Evolutionary conservation across 30 jellyfish, hydroid and myxozoan genomes (phyloP), one percentile per base, ranked within the genome.

Genomic region (Pelagia noctiluca): DNA sequence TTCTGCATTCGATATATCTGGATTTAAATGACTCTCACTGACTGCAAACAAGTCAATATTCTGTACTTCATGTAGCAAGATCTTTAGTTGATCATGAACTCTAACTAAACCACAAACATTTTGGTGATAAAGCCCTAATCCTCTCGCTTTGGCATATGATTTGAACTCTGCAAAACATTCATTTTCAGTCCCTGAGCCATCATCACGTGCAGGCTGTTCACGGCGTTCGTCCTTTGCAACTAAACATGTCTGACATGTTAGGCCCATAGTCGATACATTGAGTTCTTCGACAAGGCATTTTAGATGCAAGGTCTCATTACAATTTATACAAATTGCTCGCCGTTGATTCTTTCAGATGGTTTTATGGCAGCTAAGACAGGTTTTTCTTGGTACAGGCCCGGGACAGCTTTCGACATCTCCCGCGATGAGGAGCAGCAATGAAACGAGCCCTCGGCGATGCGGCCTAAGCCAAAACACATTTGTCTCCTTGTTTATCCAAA

Each of bases 211-310:
- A 53, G 88, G 66, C 66, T 76, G 88, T 52, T 30, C 48, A 53
- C 63, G 89, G 29, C 80, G 81, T 62, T 61, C 73, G 73, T 78
- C 49, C 35, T 42, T 35, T 78, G 80, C 89, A 64, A 78, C 71
- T 78, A 62, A 61, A 78, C 89, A 78, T 61, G 89, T 63, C 89
- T 78, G 69, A 42, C 89, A 78, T 37, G 33, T 78, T 64, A 78
- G 89, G 89, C 89, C 89, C 34, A 78, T 34, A 61, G 82, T 30
- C 82, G 81, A 78, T 53, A 78, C 81, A 78, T 63, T 78, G 80
- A 42, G 82, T n/a, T 54, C 78, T 78, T 63, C 81, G 60, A 30
- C 71, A 78, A 57, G 89, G 81, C 89, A 78, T 78, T 62, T 78
- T 78, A 78, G 61, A 78, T 60, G 81, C 81, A 78, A 37, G 89